These are phyloP conservation scores for Agonopterix heracliana DNA, from an alignment of 2,888 invertebrate genomes.

Conservation along the genomic window DNA sequence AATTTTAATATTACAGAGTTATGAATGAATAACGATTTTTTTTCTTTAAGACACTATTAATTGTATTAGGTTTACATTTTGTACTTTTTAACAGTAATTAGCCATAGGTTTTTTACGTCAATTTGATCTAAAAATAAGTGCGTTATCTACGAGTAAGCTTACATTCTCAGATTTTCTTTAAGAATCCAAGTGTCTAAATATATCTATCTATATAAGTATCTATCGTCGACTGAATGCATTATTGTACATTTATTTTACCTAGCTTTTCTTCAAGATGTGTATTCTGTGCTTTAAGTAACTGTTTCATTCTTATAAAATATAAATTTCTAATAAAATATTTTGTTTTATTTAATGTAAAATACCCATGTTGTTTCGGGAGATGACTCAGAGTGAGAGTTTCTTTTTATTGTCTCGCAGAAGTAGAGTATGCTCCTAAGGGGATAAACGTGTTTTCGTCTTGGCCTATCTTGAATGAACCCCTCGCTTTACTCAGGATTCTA, in stretches of 20 bases:
- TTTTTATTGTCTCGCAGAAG: too few species aligned
- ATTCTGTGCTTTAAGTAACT: slow-evolving; percentile 43
- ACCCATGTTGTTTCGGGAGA: too few species aligned
- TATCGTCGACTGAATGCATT: not conserved
- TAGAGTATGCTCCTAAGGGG: too few species aligned
- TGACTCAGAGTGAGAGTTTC: too few species aligned
- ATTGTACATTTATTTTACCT: slow-evolving; percentile 19
- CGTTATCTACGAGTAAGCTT: not conserved
- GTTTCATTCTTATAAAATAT: slow-evolving; percentile 52
- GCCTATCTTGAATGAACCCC: too few species aligned
- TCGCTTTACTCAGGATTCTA: too few species aligned
- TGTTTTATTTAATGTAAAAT: slow-evolving; percentile 23
- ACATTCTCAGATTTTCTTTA: not conserved
- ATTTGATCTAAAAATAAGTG: slow-evolving; percentile 3
- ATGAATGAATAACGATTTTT: slow-evolving; percentile 29
- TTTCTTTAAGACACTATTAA: slow-evolving; percentile 20
- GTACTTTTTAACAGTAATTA: slow-evolving; percentile 15
- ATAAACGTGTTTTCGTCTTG: too few species aligned
- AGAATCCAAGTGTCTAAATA: not conserved
- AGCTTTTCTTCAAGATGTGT: slow-evolving; percentile 30
- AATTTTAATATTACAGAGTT: slow-evolving; percentile 20
- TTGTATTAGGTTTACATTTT: slow-evolving; percentile 1
- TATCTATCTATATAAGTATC: not conserved
- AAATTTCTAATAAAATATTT: slow-evolving; percentile 39
- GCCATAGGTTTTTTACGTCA: slow-evolving; percentile 40